Conservation (phyloP, 37 sponge, comb jelly and placozoan species). For the Hexactinellida sp. region DNA sequence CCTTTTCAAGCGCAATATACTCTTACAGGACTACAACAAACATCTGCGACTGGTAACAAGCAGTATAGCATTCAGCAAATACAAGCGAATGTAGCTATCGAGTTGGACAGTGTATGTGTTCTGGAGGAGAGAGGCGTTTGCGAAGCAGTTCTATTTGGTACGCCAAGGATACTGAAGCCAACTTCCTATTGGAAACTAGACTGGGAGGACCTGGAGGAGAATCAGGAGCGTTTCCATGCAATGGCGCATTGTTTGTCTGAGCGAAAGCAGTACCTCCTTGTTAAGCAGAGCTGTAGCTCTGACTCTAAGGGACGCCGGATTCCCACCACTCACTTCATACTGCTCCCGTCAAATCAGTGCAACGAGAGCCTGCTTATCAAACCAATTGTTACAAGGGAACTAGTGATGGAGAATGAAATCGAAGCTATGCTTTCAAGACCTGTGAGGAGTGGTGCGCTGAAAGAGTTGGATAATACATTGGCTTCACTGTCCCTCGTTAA, state of each 20-base stretch:
- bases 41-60: not conserved
- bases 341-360: not conserved
- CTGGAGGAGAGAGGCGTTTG: not conserved
- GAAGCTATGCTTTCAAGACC: not conserved
- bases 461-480: not conserved
- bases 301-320: not conserved
- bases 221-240: slow-evolving; percentile 59
- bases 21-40: not conserved
- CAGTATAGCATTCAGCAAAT: not conserved
- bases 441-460: not conserved
- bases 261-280: not conserved
- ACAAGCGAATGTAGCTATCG: not conserved
- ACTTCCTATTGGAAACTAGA: slow-evolving; percentile 89
- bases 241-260: slow-evolving; percentile 13
- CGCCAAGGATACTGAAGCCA: slow-evolving; percentile 46
- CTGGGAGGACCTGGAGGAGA: slow-evolving; percentile 89
- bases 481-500: not conserved
- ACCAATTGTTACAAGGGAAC: not conserved
- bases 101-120: not conserved
- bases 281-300: not conserved
- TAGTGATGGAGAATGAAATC: not conserved
- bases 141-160: slow-evolving; percentile 7
- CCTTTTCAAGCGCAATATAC: not conserved
- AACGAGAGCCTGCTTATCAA: not conserved
- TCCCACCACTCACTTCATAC: not conserved